These are phyloP conservation scores for Rhinatrema bivittatum DNA, from an alignment of 2,797 vertebrate species.

Conservation along the genomic window DNA sequence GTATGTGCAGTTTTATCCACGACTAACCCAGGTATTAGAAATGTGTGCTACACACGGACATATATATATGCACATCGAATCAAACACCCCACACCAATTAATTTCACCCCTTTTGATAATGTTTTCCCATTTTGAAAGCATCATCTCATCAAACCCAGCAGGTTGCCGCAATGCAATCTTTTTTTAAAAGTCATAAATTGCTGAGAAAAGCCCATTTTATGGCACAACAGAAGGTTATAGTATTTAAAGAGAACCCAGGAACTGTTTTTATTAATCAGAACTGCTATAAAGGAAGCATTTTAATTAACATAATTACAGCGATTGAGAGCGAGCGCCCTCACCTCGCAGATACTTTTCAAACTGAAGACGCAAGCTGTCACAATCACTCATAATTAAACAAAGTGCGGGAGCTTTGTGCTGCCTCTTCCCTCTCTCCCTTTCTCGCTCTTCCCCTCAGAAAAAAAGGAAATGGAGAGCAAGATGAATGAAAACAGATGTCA, in stretches of 20 bases:
- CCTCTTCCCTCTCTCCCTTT: rapidly evolving
- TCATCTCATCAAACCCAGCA: constrained; percentile 23
- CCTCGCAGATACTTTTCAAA: constrained; percentile 43
- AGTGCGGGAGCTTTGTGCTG: constrained; percentile 14
- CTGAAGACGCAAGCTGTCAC: constrained; percentile 43
- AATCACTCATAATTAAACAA: constrained; percentile 45
- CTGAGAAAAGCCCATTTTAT: constrained; percentile 42
- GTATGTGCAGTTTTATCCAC: too few relatives aligned
- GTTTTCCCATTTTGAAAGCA: constrained; percentile 12
- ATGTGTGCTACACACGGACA: too few relatives aligned
- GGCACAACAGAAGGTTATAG: constrained; percentile 46
- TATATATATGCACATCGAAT: too few relatives aligned
- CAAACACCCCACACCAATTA: too few relatives aligned
- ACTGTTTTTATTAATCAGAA: constrained; percentile 62
- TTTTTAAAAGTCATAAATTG: constrained; percentile 34
- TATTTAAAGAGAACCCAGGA: constrained; percentile 49
- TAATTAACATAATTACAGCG: constrained; percentile 60
- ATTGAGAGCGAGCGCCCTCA: constrained; percentile 46
- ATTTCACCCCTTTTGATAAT: too few relatives aligned
- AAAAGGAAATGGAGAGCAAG: too few relatives aligned
- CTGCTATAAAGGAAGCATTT: constrained; percentile 57
- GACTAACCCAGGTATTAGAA: too few relatives aligned
- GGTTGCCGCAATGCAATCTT: constrained; percentile 27
- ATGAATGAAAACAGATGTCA: rapidly evolving
- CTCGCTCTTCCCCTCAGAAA: background rate